phyloP scores from a whole-genome alignment of 2,888 invertebrate genomes.

The Lasioglossum villosulum region DNA sequence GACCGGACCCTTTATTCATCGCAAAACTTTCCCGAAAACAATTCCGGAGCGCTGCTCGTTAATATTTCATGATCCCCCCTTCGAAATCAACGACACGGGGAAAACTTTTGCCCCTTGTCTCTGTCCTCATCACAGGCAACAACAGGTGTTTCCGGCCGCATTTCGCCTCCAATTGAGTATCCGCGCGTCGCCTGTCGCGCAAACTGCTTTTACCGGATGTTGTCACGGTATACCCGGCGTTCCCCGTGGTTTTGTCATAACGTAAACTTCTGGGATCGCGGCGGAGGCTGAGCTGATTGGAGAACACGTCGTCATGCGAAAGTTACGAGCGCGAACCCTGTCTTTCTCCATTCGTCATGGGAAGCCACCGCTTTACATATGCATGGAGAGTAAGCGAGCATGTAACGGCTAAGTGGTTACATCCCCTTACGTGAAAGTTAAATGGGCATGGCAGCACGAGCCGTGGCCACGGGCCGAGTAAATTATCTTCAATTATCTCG shows the following conservation, averaged over 20 bases:
- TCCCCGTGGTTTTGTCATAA: background rate
- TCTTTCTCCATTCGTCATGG: conserved; percentile 73
- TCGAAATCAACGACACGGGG: conserved; percentile 6
- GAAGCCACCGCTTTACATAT: conserved; percentile 74
- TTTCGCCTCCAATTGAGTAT: conserved; percentile 7
- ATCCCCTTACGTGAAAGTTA: conserved; percentile 81
- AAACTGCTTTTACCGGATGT: conserved; percentile 22
- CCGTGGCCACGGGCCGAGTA: conserved; percentile 75
- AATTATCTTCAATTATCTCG: conserved; percentile 81
- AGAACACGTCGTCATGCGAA: conserved; percentile 57
- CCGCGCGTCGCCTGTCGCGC: background rate
- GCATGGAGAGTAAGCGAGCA: conserved; percentile 79
- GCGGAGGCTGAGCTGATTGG: conserved; percentile 24
- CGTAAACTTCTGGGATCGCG: background rate
- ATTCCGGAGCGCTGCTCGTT: conserved; percentile 5
- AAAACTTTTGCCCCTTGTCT: conserved; percentile 16
- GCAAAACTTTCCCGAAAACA: conserved; percentile 10
- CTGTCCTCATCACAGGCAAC: conserved; percentile 9
- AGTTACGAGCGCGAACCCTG: conserved; percentile 63
- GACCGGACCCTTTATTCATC: background rate
- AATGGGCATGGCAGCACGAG: conserved; percentile 80
- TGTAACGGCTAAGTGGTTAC: conserved; percentile 79
- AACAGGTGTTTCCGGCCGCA: conserved; percentile 37
- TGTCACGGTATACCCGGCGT: background rate
- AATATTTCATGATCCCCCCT: background rate